Percentiles rank a stretch among this genome's conserved stretches.
phyloP scores from a whole-genome alignment of 2,888 invertebrate genomes.

The Galeopsomyia nigrocyanea region DNA sequence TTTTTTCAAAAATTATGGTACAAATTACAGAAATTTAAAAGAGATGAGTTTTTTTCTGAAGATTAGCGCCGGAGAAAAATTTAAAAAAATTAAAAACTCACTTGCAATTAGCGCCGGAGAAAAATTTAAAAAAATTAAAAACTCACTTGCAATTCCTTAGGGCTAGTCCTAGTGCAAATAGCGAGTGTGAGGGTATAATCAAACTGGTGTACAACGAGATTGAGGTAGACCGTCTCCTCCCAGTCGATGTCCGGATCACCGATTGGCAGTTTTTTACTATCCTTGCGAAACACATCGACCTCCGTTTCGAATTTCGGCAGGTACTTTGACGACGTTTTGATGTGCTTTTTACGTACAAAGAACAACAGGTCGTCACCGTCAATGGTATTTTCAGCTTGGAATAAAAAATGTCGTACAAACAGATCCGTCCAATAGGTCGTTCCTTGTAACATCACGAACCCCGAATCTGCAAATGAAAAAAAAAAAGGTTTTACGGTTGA shows the following conservation, averaged over 20 bases:
- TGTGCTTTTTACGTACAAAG: constrained; percentile 93
- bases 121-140: background rate
- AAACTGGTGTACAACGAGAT: constrained; percentile 98
- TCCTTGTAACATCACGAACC: constrained; percentile 92
- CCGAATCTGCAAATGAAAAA: constrained; percentile 77
- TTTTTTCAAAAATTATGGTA: too few relatives aligned
- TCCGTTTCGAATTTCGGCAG: constrained; percentile 95
- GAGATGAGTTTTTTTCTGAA: too few relatives aligned
- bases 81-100: constrained; percentile 65
- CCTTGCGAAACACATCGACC: constrained; percentile 97
- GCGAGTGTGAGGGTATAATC: constrained; percentile 98
- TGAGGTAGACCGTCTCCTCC: constrained; percentile 99
- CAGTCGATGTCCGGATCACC: constrained; percentile 97
- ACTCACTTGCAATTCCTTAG: constrained; percentile 94
- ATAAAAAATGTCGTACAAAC: constrained; percentile 93
- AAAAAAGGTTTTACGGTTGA: constrained; percentile 1
- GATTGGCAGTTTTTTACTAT: constrained; percentile 95
- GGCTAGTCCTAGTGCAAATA: constrained; percentile 97
- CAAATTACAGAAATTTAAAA: too few relatives aligned
- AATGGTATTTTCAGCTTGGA: constrained; percentile 89
- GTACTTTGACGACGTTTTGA: constrained; percentile 88
- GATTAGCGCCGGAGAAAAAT: too few relatives aligned
- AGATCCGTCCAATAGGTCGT: constrained; percentile 97
- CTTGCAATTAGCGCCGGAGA: constrained; percentile 96
- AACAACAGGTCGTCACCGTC: constrained; percentile 96